Conservation (phyloP, 2,888 invertebrate genomes). For the Mythimna pallens region DNA sequence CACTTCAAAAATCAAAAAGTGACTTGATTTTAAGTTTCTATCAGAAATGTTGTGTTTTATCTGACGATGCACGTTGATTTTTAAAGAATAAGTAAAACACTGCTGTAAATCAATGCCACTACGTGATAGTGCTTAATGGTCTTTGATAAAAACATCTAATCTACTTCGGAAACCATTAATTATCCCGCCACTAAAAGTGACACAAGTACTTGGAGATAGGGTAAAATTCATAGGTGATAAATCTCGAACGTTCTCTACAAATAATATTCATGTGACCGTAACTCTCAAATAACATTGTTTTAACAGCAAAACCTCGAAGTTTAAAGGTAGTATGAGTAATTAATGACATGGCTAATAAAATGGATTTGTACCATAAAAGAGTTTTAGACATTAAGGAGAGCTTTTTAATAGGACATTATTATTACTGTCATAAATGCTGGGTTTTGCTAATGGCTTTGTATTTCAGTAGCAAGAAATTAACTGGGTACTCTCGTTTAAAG, state of each 20-base stretch:
- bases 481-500: no score
- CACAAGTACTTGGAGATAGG: conserved; percentile 23
- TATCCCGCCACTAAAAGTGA: conserved; percentile 16
- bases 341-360: conserved; percentile 55
- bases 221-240: conserved; percentile 34
- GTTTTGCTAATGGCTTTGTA: not conserved
- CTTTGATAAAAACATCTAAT: conserved; percentile 1
- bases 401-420: conserved; percentile 13
- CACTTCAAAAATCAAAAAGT: no score
- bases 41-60: no score
- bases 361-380: conserved; percentile 51
- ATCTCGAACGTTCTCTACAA: conserved; percentile 37
- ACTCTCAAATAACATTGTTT: conserved; percentile 48
- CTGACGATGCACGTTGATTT: no score
- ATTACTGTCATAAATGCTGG: not conserved
- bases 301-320: conserved; percentile 50
- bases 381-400: conserved; percentile 28
- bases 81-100: no score
- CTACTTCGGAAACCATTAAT: conserved; percentile 20
- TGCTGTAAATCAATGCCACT: no score
- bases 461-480: not conserved
- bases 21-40: no score
- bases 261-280: conserved; percentile 41
- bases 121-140: not conserved
- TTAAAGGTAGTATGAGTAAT: conserved; percentile 53